Conservation (phyloP, 2,113 vertebrate species). For the Silurus meridionalis region DNA sequence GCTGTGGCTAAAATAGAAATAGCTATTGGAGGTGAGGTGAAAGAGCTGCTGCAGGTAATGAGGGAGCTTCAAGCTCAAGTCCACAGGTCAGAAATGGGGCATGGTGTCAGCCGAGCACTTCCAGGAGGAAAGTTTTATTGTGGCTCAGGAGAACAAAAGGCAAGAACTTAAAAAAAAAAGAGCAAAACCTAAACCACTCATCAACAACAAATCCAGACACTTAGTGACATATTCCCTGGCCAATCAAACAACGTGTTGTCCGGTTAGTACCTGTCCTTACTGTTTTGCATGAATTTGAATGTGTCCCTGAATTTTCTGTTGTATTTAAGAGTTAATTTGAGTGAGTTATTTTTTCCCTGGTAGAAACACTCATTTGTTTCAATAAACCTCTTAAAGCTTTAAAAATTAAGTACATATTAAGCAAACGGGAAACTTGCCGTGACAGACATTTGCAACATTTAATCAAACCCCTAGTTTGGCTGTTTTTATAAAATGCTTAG, state of each 20-base stretch:
- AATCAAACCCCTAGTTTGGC: neutral
- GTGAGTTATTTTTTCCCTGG: neutral
- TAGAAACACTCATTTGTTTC: neutral
- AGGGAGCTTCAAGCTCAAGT: constrained; percentile 24
- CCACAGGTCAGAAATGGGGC: constrained; percentile 29
- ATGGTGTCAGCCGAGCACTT: neutral
- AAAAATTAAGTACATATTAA: neutral
- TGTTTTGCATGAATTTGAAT: neutral
- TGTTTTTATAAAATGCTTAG: neutral
- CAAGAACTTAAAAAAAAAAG: neutral
- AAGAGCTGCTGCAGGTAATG: constrained; percentile 38
- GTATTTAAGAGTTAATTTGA: neutral
- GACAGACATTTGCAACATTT: neutral
- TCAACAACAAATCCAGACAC: neutral
- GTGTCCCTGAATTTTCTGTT: neutral
- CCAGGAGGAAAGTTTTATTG: neutral
- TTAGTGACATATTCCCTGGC: neutral
- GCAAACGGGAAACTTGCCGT: neutral
- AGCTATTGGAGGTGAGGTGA: neutral
- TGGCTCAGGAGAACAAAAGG: neutral
- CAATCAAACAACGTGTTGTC: neutral
- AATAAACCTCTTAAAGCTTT: neutral
- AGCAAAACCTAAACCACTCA: neutral
- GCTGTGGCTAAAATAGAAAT: constrained; percentile 33
- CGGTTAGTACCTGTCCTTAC: too few relatives aligned